Percentiles rank a stretch among this genome's conserved stretches.
These are phyloP conservation scores for Selenia dentaria DNA, from an alignment of 2,888 invertebrate genomes.

Conservation along the genomic window DNA sequence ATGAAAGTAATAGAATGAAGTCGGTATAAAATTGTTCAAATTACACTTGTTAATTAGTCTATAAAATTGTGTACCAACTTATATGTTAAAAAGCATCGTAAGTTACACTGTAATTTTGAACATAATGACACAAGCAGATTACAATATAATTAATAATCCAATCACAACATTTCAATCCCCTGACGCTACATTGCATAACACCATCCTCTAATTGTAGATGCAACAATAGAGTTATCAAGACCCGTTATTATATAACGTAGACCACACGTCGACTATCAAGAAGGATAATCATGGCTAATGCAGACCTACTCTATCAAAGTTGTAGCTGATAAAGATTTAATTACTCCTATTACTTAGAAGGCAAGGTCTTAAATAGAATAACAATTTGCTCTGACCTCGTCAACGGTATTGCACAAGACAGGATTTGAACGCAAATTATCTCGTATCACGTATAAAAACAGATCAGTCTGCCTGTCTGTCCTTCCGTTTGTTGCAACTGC, in stretches of 20 bases:
- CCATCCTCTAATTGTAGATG: slow-evolving; percentile 19
- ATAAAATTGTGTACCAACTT: too few species aligned
- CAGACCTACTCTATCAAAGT: slow-evolving; percentile 5
- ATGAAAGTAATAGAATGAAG: too few species aligned
- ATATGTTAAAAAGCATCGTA: too few species aligned
- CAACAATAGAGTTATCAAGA: slow-evolving; percentile 30
- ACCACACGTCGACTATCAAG: slow-evolving; percentile 30
- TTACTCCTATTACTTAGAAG: slow-evolving; percentile 25
- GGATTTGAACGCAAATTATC: slow-evolving; percentile 55
- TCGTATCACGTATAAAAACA: slow-evolving; percentile 58
- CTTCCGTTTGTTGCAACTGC: slow-evolving; percentile 63
- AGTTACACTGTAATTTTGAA: too few species aligned
- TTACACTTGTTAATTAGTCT: too few species aligned
- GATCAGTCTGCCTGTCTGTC: slow-evolving; percentile 44
- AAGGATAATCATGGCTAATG: slow-evolving; percentile 27
- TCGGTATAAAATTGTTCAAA: too few species aligned
- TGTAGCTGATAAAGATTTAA: slow-evolving; percentile 10
- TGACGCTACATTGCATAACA: slow-evolving; percentile 20
- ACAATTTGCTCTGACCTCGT: slow-evolving; percentile 27
- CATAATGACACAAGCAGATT: not conserved
- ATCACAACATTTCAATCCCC: slow-evolving; percentile 21
- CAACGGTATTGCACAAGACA: slow-evolving; percentile 47
- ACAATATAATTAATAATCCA: slow-evolving; percentile 20
- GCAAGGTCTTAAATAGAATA: slow-evolving; percentile 38
- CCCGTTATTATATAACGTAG: slow-evolving; percentile 35